Conservation (phyloP, 2,113 vertebrate species). For the Apeltes quadracus region DNA sequence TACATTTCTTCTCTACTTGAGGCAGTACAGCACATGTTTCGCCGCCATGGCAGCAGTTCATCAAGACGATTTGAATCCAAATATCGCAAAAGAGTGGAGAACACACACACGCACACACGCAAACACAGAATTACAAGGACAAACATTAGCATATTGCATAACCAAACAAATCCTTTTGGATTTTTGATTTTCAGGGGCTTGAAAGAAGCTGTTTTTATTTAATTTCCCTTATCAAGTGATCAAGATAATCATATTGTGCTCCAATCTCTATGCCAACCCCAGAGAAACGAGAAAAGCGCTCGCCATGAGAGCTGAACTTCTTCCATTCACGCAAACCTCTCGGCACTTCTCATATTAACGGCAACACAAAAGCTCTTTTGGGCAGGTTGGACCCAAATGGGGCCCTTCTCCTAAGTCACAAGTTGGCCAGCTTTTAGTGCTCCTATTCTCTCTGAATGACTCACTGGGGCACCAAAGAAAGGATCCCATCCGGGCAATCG, state of each 20-base stretch:
- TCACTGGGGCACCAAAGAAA: conserved; percentile 36
- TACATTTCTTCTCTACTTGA: conserved; percentile 18
- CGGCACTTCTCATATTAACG: conserved; percentile 43
- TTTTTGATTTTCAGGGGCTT: neutral
- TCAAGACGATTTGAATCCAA: neutral
- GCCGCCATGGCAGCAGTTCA: too few relatives aligned
- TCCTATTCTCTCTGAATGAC: conserved; percentile 27
- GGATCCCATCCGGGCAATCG: conserved; percentile 41
- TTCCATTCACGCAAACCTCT: conserved; percentile 50
- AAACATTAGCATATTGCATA: neutral
- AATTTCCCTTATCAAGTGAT: conserved; percentile 15
- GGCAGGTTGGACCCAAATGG: conserved; percentile 7
- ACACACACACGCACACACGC: neutral
- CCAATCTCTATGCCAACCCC: conserved; percentile 3
- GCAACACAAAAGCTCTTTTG: conserved; percentile 50
- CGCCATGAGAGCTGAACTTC: conserved; percentile 29
- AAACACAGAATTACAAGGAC: neutral
- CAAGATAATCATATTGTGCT: conserved; percentile 32
- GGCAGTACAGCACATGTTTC: conserved; percentile 19
- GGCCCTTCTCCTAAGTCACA: conserved; percentile 33
- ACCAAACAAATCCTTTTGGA: neutral
- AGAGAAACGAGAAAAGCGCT: conserved; percentile 25
- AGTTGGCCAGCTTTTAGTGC: conserved; percentile 18
- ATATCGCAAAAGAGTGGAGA: too few relatives aligned
- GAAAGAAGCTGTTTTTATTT: conserved; percentile 1